Base-by-base conservation (phyloP, 2,888 invertebrate genomes). In the Amiota mariae region DNA sequence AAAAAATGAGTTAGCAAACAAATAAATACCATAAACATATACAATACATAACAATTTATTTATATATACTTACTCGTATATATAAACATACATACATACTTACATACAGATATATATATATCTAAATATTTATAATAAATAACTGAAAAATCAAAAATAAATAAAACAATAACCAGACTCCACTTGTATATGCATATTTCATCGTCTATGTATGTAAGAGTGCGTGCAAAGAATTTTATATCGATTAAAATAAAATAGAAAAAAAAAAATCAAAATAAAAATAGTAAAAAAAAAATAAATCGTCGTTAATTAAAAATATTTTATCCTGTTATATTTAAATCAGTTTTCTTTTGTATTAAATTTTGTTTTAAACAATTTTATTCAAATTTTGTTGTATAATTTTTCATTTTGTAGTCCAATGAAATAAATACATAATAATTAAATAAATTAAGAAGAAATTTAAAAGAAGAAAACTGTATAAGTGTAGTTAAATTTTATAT, bases 1-100 rank as follows among this genome's bases (percentile, higher is more conserved):
- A 63, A 49, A 56, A 71, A 49, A 20, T 18, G 6, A 73, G 48
- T 13, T 13, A 67, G 20, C 49, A 36, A 20, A 49, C 49, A 67
- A 49, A 67, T 67, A 48, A 67, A 67, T 67, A 61, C n/a, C 11
- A 59, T n/a, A n/a, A n/a, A n/a, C n/a, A n/a, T n/a, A n/a, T n/a
- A n/a, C n/a, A n/a, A n/a, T 24, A 24, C 24, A 24, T 24, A 24
- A n/a, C n/a, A n/a, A n/a, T n/a, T n/a, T n/a, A n/a, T n/a, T 3
- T 24, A 24, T 3, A 24, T 24, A 24, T 24, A 24, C 24, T 2
- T 24, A 24, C 24, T 2, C 24, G 10, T 61, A 67, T 18, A 67
- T 36, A 36, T 6, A 2, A 36, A 56, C 8, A 4, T 36, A 36
- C 6, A 4, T 36, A 36, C 6, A 56, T 15, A 56, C 3, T 2